Evolutionary conservation across 2,888 invertebrate genomes (phyloP).

Genomic region (Leptogaster cylindrica): DNA sequence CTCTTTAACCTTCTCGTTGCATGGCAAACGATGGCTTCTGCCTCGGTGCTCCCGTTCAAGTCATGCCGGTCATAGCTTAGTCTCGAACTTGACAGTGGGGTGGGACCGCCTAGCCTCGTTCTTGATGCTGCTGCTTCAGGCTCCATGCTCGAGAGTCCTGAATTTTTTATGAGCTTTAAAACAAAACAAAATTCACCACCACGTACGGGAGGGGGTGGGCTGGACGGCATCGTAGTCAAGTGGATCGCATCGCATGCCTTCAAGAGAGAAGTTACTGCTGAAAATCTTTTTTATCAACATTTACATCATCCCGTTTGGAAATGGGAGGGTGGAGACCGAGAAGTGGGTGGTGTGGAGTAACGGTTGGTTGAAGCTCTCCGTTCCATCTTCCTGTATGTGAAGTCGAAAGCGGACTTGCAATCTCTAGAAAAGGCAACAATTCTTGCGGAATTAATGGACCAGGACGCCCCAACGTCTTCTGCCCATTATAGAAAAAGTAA

Average conservation of each 20-base stretch:
- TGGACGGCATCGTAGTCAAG: conserved; percentile 18
- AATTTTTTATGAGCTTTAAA: conserved; percentile 47
- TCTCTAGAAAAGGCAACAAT: conserved; percentile 22
- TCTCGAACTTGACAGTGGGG: neutral
- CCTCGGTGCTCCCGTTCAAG: neutral
- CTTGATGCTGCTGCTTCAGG: conserved; percentile 43
- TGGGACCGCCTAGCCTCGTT: neutral
- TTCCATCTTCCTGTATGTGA: too few species aligned
- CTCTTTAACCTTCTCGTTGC: neutral
- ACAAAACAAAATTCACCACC: conserved; percentile 41
- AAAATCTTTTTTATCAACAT: conserved; percentile 29
- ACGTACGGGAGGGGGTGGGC: conserved; percentile 30
- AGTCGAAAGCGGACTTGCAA: too few species aligned
- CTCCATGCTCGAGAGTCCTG: conserved; percentile 38
- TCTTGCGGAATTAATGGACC: conserved; percentile 38
- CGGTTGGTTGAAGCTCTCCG: neutral
- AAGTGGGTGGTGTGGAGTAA: conserved; percentile 5
- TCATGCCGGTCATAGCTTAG: neutral
- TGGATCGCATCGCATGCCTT: neutral
- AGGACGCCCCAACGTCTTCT: conserved; percentile 11
- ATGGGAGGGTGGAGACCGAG: neutral
- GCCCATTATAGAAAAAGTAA: conserved; percentile 15
- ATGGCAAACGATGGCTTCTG: neutral
- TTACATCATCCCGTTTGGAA: conserved; percentile 12
- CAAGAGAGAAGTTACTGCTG: conserved; percentile 24